Evolutionary conservation across 2,113 vertebrate genomes (phyloP), one percentile per base, ranked within the genome.

Genomic region (Daphoenositta chrysoptera): DNA sequence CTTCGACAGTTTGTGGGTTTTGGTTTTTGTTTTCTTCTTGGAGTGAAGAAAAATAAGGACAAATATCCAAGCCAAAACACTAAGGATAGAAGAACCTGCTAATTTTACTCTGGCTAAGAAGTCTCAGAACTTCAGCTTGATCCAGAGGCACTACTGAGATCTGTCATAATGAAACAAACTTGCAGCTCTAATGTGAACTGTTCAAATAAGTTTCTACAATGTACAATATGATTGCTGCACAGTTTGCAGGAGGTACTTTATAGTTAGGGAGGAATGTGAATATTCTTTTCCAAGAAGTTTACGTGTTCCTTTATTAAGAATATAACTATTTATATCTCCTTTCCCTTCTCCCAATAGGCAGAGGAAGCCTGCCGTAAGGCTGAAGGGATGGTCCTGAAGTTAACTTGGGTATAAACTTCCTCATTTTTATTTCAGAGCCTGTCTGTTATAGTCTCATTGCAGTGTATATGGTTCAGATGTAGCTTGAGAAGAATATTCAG

Each of bases 401-500:
- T 63, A 69, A 69, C 23, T 50, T 58, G 68, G 40, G 15, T 71
- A 27, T 48, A 48, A 83, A 39, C 16, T 28, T 91, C 51, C 44
- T 91, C 24, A 22, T 80, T 95, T 71, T 68, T 60, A 27, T 28
- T 61, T 79, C 31, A 13, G 83, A 64, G 33, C 54, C 60, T 58
- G 15, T 54, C 24, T 85, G 78, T 58, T 83, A 12, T 10, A 68
- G 61, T 68, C 45, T 75, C 18, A 5, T 65, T 84, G 26, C n/a
- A 31, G 22, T 54, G 7, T 15, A 2, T 68, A 6, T 69, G 31
- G 31, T 87, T 91, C 45, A 82, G 42, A 28, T 53, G 24, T 28
- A 72, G 45, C 73, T 91, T 76, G 53, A 90, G 66, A 89, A 82
- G 57, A 88, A 31, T 30, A 66, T 88, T 93, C 27, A 42, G 4